Evolutionary conservation across 2,113 vertebrate species (phyloP).

Genomic region (Eclectus roratus): DNA sequence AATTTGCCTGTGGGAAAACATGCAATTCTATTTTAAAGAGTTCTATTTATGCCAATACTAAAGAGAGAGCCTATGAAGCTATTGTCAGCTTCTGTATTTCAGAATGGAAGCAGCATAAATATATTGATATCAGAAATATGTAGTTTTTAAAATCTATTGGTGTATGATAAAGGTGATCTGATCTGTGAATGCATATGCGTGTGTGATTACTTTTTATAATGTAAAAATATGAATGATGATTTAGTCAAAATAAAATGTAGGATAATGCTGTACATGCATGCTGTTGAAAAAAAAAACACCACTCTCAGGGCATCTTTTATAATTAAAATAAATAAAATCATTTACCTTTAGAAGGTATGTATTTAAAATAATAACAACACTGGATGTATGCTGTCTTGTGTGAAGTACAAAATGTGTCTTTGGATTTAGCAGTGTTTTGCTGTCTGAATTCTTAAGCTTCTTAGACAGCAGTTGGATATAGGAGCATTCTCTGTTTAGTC

Average conservation of each 20-base stretch:
- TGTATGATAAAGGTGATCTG: conserved; percentile 77
- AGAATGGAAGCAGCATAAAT: conserved; percentile 69
- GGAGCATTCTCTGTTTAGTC: neutral
- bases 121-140: conserved; percentile 71
- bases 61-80: conserved; percentile 76
- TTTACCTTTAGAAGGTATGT: conserved; percentile 23
- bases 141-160: conserved; percentile 71
- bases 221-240: conserved; percentile 70
- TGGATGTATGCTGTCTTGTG: neutral
- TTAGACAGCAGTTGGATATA: neutral
- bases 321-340: conserved; percentile 29
- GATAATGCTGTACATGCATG: conserved; percentile 72
- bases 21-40: conserved; percentile 64
- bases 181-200: conserved; percentile 74
- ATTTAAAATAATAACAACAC: conserved; percentile 22
- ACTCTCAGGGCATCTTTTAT: conserved; percentile 66
- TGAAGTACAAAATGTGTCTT: neutral
- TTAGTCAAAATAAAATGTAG: conserved; percentile 77
- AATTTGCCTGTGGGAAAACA: conserved; percentile 64
- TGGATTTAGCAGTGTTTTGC: neutral
- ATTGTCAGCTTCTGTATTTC: conserved; percentile 82
- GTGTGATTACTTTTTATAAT: conserved; percentile 81
- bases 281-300: conserved; percentile 62
- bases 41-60: conserved; percentile 64
- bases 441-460: neutral